Evolutionary conservation across 2,888 invertebrate genomes (phyloP).

Genomic region (Toxonevra muliebris): DNA sequence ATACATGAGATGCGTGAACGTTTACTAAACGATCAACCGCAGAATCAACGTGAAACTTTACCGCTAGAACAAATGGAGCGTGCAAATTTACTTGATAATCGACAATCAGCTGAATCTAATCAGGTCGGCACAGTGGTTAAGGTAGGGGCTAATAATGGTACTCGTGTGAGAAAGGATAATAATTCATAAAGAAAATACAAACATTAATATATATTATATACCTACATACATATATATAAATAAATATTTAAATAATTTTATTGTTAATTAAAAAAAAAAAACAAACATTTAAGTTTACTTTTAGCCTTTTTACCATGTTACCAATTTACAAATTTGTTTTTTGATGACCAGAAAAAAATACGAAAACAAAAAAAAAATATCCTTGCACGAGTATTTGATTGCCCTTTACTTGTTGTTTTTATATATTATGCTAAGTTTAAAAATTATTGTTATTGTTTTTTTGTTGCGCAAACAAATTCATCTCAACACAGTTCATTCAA

Average conservation of each 20-base stretch:
- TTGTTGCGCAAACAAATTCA: slow-evolving; percentile 24
- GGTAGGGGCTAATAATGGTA: slow-evolving; percentile 70
- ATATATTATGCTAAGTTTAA: slow-evolving; percentile 5
- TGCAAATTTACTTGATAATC: slow-evolving; percentile 66
- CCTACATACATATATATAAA: too few species aligned
- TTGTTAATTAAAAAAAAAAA: not conserved
- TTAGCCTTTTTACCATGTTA: not conserved
- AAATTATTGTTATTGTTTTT: slow-evolving; percentile 20
- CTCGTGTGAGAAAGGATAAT: slow-evolving; percentile 61
- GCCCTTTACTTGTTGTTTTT: slow-evolving; percentile 48
- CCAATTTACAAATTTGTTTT: too few species aligned
- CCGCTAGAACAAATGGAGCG: slow-evolving; percentile 72
- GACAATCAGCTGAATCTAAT: slow-evolving; percentile 69
- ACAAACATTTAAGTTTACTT: not conserved
- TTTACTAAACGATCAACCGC: slow-evolving; percentile 74
- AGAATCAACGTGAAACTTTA: slow-evolving; percentile 68
- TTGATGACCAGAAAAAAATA: not conserved
- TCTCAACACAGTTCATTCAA: slow-evolving; percentile 23
- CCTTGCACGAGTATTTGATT: slow-evolving; percentile 66
- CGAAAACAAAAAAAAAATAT: slow-evolving; percentile 44
- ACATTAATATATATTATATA: too few species aligned
- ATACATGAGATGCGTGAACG: slow-evolving; percentile 95
- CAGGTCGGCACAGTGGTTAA: slow-evolving; percentile 90
- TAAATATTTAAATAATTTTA: too few species aligned
- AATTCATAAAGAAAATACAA: too few species aligned